phyloP scores from a whole-genome alignment of 37 sponge, comb jelly and placozoan genomes.

The Chondrilla cf. caribensis region DNA sequence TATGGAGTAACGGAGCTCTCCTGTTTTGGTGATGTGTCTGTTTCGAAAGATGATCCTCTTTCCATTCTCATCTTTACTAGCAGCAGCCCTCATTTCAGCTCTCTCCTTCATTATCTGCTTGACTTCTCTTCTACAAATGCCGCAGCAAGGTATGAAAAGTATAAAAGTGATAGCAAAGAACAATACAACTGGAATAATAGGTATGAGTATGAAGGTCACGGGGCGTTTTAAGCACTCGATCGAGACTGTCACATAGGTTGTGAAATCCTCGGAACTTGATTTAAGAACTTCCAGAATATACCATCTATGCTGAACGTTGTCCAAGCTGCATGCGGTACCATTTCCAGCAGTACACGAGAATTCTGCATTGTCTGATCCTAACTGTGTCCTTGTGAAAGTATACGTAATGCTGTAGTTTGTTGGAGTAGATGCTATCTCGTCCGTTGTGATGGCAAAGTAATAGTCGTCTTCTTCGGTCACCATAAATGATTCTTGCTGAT shows the following conservation, averaged over 20 bases:
- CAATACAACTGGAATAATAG: background rate
- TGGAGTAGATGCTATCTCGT: background rate
- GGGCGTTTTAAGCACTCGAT: background rate
- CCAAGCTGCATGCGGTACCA: background rate
- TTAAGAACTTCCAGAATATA: slow-evolving; percentile 4
- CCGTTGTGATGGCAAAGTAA: background rate
- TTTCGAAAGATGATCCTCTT: too few species aligned
- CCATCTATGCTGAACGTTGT: background rate
- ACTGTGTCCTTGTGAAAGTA: background rate
- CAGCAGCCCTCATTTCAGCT: background rate
- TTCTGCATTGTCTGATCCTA: background rate
- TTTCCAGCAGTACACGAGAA: background rate
- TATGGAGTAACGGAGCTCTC: background rate
- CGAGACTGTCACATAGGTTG: background rate
- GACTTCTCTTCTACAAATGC: background rate
- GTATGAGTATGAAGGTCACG: slow-evolving; percentile 17
- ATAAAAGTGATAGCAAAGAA: background rate
- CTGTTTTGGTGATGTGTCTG: background rate
- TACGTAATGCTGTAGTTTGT: background rate
- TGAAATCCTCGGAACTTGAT: background rate
- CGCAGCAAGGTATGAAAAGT: background rate
- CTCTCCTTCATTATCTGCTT: background rate
- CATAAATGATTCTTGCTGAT: too few species aligned
- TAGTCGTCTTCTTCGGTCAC: slow-evolving; percentile 1
- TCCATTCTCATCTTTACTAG: too few species aligned